phyloP scores from a whole-genome alignment of 2,113 vertebrate genomes.

The Corvus hawaiiensis region DNA sequence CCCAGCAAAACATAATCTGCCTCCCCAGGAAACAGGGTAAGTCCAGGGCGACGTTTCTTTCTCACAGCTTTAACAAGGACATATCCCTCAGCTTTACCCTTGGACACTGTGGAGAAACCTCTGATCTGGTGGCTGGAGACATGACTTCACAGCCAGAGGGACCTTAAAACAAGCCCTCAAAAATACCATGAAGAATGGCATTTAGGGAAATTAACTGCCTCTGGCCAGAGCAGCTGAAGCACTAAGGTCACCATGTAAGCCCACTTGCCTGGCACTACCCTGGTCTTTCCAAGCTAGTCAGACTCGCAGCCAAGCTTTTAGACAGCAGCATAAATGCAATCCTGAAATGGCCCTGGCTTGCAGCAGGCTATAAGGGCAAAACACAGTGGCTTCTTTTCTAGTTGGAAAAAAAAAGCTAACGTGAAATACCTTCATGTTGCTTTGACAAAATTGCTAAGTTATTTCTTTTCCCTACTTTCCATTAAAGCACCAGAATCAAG shows the following conservation, averaged over 20 bases:
- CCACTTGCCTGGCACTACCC: neutral
- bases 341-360: neutral
- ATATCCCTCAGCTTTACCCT: neutral
- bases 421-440: neutral
- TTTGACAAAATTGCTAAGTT: neutral
- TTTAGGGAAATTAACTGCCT: neutral
- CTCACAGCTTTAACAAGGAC: neutral
- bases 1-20: slow-evolving; percentile 18
- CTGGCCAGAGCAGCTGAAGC: neutral
- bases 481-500: neutral
- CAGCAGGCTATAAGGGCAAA: neutral
- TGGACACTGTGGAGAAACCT: neutral
- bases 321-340: neutral
- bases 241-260: neutral
- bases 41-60: neutral
- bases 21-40: neutral
- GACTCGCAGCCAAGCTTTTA: neutral
- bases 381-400: neutral
- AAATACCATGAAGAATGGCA: neutral
- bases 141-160: neutral
- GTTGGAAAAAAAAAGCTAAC: neutral
- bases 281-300: neutral
- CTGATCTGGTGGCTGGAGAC: neutral
- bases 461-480: neutral
- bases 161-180: neutral